Percentiles rank a stretch among this genome's conserved stretches.
These are phyloP conservation scores for Cataglyphis hispanica DNA, from an alignment of 1,140 invertebrate genomes.

Conservation along the genomic window DNA sequence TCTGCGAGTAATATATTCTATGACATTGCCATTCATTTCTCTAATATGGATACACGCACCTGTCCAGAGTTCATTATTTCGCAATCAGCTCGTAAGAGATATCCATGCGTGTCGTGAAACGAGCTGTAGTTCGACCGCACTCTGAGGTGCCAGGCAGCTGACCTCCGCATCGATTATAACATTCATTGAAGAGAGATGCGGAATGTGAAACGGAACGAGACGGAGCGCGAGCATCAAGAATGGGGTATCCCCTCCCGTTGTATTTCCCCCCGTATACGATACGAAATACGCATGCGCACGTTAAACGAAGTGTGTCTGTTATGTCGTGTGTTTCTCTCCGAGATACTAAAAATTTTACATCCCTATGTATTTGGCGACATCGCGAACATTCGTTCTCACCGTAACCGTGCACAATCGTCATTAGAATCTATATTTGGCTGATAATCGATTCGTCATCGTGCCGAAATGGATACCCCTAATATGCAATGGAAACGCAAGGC, in stretches of 20 bases:
- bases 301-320: background rate
- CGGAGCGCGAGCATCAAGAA: background rate
- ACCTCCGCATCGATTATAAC: conserved; percentile 69
- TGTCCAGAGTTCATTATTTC: conserved; percentile 19
- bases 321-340: conserved; percentile 13
- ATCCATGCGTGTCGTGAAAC: conserved; percentile 35
- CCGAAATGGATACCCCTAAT: background rate
- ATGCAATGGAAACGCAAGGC: background rate
- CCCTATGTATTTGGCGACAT: conserved; percentile 8
- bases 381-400: background rate
- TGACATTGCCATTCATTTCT: background rate
- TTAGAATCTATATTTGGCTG: no score
- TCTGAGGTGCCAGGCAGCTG: conserved; percentile 22
- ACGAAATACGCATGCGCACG: conserved; percentile 63
- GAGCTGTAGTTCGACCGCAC: conserved; percentile 36
- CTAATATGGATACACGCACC: background rate
- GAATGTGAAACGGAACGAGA: background rate
- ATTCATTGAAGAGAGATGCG: background rate
- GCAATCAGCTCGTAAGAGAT: background rate
- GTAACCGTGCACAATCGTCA: background rate
- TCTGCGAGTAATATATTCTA: background rate
- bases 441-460: background rate
- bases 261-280: background rate
- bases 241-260: conserved; percentile 34
- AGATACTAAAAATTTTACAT: conserved; percentile 52